Percentiles rank a stretch among this genome's conserved stretches.
phyloP scores from a whole-genome alignment of 2,888 invertebrate species.

The Poecilus cupreus region DNA sequence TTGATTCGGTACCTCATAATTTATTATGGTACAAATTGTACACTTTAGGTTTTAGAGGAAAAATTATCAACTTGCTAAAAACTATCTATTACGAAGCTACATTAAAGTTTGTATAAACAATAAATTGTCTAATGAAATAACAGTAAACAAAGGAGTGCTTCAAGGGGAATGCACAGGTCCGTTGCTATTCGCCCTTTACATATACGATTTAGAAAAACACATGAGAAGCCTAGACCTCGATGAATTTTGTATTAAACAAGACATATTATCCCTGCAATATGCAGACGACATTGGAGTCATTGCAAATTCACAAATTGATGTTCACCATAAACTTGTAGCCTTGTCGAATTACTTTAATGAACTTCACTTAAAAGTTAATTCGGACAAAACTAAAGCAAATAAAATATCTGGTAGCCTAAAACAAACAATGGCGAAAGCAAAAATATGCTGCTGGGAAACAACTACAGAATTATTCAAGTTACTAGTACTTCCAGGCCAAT shows the following conservation, averaged over 20 bases:
- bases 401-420: not conserved
- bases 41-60: too few species aligned
- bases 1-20: not conserved
- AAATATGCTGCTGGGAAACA: not conserved
- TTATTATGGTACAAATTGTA: not conserved
- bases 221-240: not conserved
- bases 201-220: not conserved
- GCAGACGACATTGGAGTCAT: not conserved
- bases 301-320: not conserved
- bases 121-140: not conserved
- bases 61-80: too few species aligned
- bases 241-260: not conserved
- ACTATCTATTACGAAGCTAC: not conserved
- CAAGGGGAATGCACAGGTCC: too few species aligned
- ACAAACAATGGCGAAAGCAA: not conserved
- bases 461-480: not conserved
- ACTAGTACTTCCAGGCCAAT: not conserved
- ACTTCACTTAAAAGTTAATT: not conserved
- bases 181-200: not conserved
- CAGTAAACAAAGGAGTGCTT: not conserved
- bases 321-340: not conserved
- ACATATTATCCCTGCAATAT: not conserved
- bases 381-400: not conserved
- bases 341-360: not conserved
- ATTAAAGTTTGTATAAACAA: not conserved